A percentile compares a stretch with the other conserved stretches of the same genome.
Conservation (phyloP, 2,888 invertebrate genomes). For the Maniola hyperantus region DNA sequence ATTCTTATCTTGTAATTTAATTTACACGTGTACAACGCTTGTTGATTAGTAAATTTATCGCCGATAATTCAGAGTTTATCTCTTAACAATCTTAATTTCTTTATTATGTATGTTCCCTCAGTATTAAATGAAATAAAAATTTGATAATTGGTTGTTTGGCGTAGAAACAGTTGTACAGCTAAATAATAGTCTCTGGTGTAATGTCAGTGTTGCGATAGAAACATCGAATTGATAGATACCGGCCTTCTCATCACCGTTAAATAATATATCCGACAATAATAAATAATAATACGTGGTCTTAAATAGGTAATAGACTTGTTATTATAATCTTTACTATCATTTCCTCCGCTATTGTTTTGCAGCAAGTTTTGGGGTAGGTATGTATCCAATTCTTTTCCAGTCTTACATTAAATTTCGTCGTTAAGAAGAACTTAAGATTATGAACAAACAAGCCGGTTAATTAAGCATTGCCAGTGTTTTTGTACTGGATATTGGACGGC, state of each 20-base stretch:
- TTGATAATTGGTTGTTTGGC: constrained; percentile 45
- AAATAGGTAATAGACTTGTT: not conserved
- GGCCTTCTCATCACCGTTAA: constrained; percentile 33
- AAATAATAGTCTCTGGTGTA: constrained; percentile 39
- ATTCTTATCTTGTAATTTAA: constrained; percentile 75
- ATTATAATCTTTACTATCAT: not conserved
- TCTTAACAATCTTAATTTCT: constrained; percentile 66
- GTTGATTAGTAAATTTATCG: constrained; percentile 67
- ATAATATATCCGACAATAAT: constrained; percentile 18
- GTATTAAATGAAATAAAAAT: constrained; percentile 44
- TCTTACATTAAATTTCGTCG: not conserved
- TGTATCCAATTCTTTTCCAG: not conserved
- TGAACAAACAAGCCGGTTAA: constrained; percentile 11
- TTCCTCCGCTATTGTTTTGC: not conserved
- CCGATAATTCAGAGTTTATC: constrained; percentile 63
- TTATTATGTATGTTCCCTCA: constrained; percentile 58
- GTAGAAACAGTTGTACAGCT: constrained; percentile 40
- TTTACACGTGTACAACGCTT: constrained; percentile 65
- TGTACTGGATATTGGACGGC: constrained; percentile 11
- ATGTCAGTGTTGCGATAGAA: constrained; percentile 33
- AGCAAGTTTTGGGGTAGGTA: constrained; percentile 1
- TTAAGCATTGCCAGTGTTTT: constrained; percentile 4
- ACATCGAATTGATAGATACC: constrained; percentile 37
- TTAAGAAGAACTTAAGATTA: not conserved
- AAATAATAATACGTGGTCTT: constrained; percentile 12